Evolutionary conservation across 2,113 vertebrate genomes (phyloP).

Genomic region (Vicugna pacos): DNA sequence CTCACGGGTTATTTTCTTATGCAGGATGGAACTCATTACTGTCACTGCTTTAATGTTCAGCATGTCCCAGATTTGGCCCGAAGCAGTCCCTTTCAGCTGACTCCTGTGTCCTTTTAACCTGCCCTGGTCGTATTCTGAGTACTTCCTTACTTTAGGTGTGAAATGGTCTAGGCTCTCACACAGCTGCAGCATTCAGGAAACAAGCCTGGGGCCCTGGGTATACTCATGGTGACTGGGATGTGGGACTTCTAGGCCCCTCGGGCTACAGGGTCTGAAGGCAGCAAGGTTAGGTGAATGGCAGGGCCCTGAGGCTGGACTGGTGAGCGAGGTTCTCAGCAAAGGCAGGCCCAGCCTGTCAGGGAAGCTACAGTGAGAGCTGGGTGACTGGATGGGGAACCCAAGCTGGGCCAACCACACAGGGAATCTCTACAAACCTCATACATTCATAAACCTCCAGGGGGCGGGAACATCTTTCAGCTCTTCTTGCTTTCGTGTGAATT

Average conservation of each 20-base stretch:
- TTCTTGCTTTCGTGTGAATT: background rate
- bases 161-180: background rate
- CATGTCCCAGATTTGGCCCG: background rate
- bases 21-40: background rate
- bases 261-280: background rate
- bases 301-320: background rate
- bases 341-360: rapidly evolving
- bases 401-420: background rate
- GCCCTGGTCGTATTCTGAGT: background rate
- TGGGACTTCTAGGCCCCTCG: background rate
- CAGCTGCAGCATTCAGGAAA: background rate
- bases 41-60: background rate
- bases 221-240: background rate
- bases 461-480: background rate
- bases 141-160: background rate
- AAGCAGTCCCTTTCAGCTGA: background rate
- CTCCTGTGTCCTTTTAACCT: background rate
- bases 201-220: background rate
- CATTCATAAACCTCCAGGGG: background rate
- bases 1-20: background rate
- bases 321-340: background rate
- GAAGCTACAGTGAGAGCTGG: background rate
- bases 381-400: background rate
- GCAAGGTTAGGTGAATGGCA: background rate
- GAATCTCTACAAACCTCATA: background rate